Evolutionary conservation across 2,888 invertebrate genomes (phyloP).

Genomic region (Rhingia rostrata): DNA sequence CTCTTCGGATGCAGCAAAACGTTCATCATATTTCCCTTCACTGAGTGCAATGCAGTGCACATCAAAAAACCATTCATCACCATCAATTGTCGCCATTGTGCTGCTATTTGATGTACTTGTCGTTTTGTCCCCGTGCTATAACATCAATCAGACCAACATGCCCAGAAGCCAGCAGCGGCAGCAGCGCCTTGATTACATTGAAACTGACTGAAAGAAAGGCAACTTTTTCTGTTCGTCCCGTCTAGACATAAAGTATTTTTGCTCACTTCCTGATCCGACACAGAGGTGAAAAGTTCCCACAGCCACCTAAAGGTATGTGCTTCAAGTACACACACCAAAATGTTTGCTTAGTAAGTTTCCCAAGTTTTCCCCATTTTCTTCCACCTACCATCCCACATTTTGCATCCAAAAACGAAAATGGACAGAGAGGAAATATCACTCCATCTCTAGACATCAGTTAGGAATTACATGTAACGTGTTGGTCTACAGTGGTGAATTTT

Average conservation of each 20-base stretch:
- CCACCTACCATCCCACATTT: neutral
- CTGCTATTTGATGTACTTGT: slow-evolving; percentile 62
- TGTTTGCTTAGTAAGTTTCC: slow-evolving; percentile 50
- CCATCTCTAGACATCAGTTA: slow-evolving; percentile 47
- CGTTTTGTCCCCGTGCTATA: slow-evolving; percentile 55
- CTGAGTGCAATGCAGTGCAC: slow-evolving; percentile 26
- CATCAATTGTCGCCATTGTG: slow-evolving; percentile 67
- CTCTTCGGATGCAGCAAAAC: slow-evolving; percentile 1
- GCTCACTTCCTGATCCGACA: slow-evolving; percentile 57
- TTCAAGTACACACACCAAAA: slow-evolving; percentile 20
- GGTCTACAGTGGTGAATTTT: slow-evolving; percentile 19
- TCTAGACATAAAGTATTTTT: slow-evolving; percentile 68
- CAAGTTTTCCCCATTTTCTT: slow-evolving; percentile 4
- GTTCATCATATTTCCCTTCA: slow-evolving; percentile 16
- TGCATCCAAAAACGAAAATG: slow-evolving; percentile 35
- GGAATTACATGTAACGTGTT: slow-evolving; percentile 47
- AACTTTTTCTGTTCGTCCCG: slow-evolving; percentile 61
- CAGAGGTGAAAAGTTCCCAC: slow-evolving; percentile 39
- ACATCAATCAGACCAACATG: slow-evolving; percentile 58
- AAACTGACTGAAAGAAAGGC: slow-evolving; percentile 47
- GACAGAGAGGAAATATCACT: slow-evolving; percentile 1
- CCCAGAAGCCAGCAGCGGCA: slow-evolving; percentile 3
- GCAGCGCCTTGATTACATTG: slow-evolving; percentile 48
- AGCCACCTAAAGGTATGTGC: slow-evolving; percentile 28
- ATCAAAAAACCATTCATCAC: slow-evolving; percentile 62